Percentiles rank a stretch among this genome's conserved stretches.
Conservation (phyloP, 2,113 vertebrate species). For the Oplegnathus fasciatus region DNA sequence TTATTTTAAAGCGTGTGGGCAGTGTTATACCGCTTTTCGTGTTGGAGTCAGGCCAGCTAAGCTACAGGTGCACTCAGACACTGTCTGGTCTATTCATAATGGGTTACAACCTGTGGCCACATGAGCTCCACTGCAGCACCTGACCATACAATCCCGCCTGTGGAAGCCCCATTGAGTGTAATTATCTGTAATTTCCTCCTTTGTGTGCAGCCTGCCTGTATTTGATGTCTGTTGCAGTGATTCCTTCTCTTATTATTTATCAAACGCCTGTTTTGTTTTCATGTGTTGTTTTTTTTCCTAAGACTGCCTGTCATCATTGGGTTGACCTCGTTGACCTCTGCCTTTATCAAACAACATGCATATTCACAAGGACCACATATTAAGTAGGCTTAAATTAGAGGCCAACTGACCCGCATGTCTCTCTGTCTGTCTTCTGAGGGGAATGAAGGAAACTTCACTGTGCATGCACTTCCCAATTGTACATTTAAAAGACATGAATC, state of each 20-base stretch:
- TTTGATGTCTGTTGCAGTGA: slow-evolving; percentile 59
- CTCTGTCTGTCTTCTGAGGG: not conserved
- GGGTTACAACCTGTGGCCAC: slow-evolving; percentile 22
- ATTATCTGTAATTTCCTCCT: slow-evolving; percentile 61
- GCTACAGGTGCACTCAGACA: slow-evolving; percentile 8
- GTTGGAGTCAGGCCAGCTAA: not conserved
- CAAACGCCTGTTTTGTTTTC: slow-evolving; percentile 55
- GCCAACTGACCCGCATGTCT: not conserved
- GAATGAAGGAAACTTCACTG: not conserved
- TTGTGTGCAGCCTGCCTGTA: slow-evolving; percentile 40
- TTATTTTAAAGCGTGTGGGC: not conserved
- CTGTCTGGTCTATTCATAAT: slow-evolving; percentile 26
- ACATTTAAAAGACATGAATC: not conserved
- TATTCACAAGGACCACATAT: slow-evolving; percentile 42
- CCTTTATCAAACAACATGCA: slow-evolving; percentile 46
- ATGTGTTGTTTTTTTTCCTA: slow-evolving; percentile 25
- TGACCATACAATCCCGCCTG: slow-evolving; percentile 13
- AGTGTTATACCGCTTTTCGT: not conserved
- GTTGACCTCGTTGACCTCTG: slow-evolving; percentile 36
- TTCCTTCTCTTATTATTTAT: slow-evolving; percentile 51
- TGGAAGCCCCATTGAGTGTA: slow-evolving; percentile 41
- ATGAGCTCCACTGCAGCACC: slow-evolving; percentile 18
- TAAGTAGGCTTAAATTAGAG: not conserved
- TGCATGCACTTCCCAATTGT: not conserved
- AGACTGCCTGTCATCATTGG: slow-evolving; percentile 34